Conservation (phyloP, 1,140 invertebrate genomes). For the Neodiprion virginianus region DNA sequence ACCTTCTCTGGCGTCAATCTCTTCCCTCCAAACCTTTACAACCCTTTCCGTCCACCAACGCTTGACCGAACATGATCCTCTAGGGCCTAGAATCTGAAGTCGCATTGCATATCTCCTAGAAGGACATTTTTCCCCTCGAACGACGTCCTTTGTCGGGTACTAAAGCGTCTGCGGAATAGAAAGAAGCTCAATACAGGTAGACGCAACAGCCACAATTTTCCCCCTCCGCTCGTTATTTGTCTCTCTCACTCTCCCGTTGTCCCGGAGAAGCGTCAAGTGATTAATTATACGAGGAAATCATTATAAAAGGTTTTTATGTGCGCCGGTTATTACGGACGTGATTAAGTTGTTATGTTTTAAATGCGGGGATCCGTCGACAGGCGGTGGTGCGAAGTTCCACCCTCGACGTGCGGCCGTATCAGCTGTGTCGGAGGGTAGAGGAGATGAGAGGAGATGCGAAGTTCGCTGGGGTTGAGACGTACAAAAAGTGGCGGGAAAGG, state of each 20-base stretch:
- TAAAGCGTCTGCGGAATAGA: background rate
- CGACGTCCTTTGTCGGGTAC: background rate
- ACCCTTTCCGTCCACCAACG: no score
- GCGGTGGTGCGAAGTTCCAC: no score
- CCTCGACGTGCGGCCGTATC: no score
- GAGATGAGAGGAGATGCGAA: no score
- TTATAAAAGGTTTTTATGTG: constrained; percentile 3
- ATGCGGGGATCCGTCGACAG: background rate
- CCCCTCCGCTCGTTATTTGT: background rate
- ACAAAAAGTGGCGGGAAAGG: no score
- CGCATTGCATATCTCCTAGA: background rate
- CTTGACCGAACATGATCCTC: no score
- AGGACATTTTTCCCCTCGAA: background rate
- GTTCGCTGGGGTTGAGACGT: no score
- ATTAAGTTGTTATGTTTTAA: constrained; percentile 8
- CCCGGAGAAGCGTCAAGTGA: background rate
- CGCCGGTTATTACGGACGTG: constrained; percentile 4
- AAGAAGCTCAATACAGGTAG: background rate
- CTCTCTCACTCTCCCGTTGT: background rate
- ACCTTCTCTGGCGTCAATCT: no score
- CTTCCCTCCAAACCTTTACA: no score
- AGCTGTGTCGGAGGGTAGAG: no score
- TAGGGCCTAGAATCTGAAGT: background rate
- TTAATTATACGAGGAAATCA: constrained; percentile 7
- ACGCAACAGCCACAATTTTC: background rate